Conservation (phyloP, 2,113 vertebrate species). For the Corythornis cristatus region DNA sequence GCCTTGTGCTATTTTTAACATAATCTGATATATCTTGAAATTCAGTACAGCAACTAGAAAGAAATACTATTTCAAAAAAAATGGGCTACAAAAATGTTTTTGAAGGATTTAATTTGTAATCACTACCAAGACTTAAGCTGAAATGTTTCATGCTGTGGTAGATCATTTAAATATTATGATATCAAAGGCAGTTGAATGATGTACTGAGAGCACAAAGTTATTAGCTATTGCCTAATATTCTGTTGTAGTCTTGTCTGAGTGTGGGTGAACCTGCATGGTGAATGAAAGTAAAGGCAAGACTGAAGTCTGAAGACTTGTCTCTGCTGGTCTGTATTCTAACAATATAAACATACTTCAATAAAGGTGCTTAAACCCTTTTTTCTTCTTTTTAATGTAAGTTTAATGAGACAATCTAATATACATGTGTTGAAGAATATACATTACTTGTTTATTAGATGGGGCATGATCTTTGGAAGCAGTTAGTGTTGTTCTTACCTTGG, state of each 20-base stretch:
- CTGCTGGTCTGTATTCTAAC: neutral
- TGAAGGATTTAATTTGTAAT: constrained; percentile 20
- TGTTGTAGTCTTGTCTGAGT: neutral
- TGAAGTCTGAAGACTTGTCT: neutral
- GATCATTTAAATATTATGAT: constrained; percentile 52
- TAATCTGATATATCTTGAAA: constrained; percentile 18
- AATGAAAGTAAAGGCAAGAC: neutral
- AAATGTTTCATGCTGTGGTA: constrained; percentile 20
- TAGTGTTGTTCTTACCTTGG: neutral
- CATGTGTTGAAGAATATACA: neutral
- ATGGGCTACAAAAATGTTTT: constrained; percentile 14
- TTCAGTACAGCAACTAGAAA: constrained; percentile 28
- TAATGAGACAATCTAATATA: neutral
- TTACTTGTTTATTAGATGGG: neutral
- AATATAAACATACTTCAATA: neutral
- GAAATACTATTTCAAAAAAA: neutral
- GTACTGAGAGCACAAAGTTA: constrained; percentile 1
- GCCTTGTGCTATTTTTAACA: constrained; percentile 2
- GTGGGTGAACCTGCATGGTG: neutral
- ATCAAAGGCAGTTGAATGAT: constrained; percentile 46
- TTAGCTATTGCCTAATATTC: neutral
- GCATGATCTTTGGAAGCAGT: neutral
- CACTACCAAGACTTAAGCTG: neutral
- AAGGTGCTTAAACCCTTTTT: neutral
- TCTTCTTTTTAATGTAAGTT: neutral